A percentile compares a stretch with the other conserved stretches of the same genome.
These are phyloP conservation scores for Parnassius mnemosyne DNA, from an alignment of 2,888 invertebrate species.

Conservation along the genomic window DNA sequence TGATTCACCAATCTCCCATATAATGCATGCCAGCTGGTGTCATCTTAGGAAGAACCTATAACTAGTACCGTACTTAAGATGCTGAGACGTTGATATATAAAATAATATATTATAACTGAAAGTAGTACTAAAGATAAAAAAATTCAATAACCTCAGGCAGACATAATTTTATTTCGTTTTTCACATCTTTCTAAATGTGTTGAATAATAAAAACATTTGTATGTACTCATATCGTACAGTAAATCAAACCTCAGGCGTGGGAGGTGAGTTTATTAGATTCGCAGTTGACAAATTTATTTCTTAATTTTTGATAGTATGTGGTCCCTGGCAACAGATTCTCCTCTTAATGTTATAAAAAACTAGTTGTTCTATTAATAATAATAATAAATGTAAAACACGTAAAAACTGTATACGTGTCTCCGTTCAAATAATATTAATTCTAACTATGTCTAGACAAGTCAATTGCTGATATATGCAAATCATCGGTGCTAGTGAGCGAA, in stretches of 20 bases:
- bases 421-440: slow-evolving; percentile 56
- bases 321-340: slow-evolving; percentile 4
- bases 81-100: too few species aligned
- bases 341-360: slow-evolving; percentile 10
- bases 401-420: slow-evolving; percentile 43
- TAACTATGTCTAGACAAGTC: slow-evolving; percentile 63
- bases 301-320: not conserved
- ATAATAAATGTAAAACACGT: slow-evolving; percentile 23
- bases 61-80: too few species aligned
- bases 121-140: too few species aligned
- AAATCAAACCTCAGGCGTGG: slow-evolving; percentile 4
- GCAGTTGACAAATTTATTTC: not conserved
- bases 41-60: too few species aligned
- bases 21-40: too few species aligned
- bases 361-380: slow-evolving; percentile 22
- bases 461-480: slow-evolving; percentile 64
- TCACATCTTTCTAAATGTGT: too few species aligned
- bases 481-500: slow-evolving; percentile 44
- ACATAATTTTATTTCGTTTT: too few species aligned
- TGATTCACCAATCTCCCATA: too few species aligned
- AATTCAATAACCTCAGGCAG: too few species aligned
- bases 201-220: not conserved
- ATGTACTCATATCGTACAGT: not conserved
- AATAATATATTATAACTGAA: too few species aligned
- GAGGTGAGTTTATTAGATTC: slow-evolving; percentile 1